Conservation (phyloP, 2,113 vertebrate species). For the Amia ocellicauda region DNA sequence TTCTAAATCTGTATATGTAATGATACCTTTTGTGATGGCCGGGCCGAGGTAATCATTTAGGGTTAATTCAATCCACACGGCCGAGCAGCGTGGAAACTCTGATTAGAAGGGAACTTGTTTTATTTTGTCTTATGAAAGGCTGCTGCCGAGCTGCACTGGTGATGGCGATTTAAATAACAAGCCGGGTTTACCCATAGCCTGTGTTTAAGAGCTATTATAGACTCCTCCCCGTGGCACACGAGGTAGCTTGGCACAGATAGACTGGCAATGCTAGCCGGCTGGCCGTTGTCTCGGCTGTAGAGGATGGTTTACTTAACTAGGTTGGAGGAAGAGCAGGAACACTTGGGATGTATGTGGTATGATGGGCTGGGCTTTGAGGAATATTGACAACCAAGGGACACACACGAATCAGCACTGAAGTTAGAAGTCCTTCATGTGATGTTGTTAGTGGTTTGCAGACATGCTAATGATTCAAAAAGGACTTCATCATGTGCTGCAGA, state of each 20-base stretch:
- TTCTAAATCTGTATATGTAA: not conserved
- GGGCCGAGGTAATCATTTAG: not conserved
- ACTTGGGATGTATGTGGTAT: not conserved
- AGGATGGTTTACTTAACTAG: not conserved
- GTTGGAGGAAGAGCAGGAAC: not conserved
- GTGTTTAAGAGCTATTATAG: constrained; percentile 5
- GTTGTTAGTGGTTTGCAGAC: no score
- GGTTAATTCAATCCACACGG: not conserved
- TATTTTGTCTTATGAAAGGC: not conserved
- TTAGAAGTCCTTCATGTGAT: no score
- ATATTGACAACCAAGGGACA: not conserved
- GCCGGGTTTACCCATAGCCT: not conserved
- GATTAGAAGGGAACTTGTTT: constrained; percentile 4
- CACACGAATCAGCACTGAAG: not conserved
- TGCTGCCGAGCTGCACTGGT: not conserved
- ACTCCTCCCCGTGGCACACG: not conserved
- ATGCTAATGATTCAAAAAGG: no score
- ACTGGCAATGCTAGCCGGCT: not conserved
- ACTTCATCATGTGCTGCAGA: no score
- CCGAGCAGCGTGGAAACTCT: not conserved
- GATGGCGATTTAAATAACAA: not conserved
- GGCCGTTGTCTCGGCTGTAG: not conserved
- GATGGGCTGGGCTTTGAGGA: not conserved
- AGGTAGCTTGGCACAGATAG: not conserved
- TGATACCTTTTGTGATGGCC: not conserved